phyloP scores from a whole-genome alignment of 2,113 vertebrate genomes.

The Egretta garzetta region DNA sequence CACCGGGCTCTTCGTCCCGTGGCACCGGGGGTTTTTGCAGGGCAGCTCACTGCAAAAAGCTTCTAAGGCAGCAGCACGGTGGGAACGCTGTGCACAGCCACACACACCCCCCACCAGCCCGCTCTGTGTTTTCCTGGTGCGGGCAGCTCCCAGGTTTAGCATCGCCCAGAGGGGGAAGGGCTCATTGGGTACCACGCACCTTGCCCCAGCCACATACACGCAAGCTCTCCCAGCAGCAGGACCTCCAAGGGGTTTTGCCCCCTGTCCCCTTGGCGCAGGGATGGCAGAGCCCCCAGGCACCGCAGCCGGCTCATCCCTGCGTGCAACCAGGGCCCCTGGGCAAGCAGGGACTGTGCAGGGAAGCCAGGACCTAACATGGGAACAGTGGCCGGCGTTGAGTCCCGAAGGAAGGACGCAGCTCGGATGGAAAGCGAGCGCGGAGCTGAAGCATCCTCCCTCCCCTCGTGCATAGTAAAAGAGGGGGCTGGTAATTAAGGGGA shows the following conservation, averaged over 20 bases:
- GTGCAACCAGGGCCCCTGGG: rapidly evolving
- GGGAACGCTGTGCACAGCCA: not conserved
- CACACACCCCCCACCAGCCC: not conserved
- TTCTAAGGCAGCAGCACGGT: rapidly evolving
- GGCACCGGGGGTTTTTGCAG: rapidly evolving
- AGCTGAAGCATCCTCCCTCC: not conserved
- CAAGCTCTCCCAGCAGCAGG: not conserved
- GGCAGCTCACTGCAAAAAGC: rapidly evolving
- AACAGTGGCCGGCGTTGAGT: rapidly evolving
- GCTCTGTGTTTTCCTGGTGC: not conserved
- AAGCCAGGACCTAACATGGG: rapidly evolving
- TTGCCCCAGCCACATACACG: rapidly evolving
- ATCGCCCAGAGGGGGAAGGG: not conserved
- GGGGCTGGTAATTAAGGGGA: not conserved
- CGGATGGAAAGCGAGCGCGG: not conserved
- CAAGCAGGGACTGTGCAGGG: rapidly evolving
- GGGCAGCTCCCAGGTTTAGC: not conserved
- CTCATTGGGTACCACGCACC: not conserved
- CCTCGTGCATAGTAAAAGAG: not conserved
- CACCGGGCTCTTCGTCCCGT: rapidly evolving
- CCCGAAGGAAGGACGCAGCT: not conserved
- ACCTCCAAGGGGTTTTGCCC: rapidly evolving
- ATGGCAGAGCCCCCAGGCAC: not conserved
- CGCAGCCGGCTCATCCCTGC: rapidly evolving
- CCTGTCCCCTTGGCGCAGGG: rapidly evolving